Percentiles rank a stretch among this genome's conserved stretches.
Evolutionary conservation across 2,113 vertebrate genomes (phyloP).

Genomic region (Diadophis punctatus): DNA sequence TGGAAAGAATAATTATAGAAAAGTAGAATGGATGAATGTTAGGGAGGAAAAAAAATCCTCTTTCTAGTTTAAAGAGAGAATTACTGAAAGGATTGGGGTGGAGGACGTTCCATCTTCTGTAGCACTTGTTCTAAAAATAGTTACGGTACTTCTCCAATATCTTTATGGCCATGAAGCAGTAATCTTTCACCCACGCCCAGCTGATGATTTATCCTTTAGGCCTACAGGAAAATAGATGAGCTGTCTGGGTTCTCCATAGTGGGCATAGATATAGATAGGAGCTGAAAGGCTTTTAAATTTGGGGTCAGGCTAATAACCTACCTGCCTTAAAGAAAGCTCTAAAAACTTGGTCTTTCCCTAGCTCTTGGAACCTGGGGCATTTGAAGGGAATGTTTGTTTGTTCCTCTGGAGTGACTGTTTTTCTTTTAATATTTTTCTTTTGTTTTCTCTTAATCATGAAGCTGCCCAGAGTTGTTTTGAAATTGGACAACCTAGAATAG

Average conservation of each 20-base stretch:
- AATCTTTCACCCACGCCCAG: not conserved
- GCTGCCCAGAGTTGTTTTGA: not conserved
- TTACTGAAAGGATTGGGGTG: not conserved
- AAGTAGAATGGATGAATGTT: not conserved
- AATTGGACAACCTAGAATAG: not conserved
- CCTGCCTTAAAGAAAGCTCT: not conserved
- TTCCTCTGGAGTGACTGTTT: not conserved
- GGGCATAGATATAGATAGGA: not conserved
- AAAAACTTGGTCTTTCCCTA: not conserved
- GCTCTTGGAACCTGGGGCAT: not conserved
- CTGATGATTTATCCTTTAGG: not conserved
- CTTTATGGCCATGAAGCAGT: not conserved
- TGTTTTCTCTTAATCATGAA: not conserved
- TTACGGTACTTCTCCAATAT: not conserved
- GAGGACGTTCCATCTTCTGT: not conserved
- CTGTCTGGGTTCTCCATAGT: not conserved
- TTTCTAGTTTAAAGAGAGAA: not conserved
- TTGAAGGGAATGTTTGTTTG: not conserved
- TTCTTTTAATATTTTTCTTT: not conserved
- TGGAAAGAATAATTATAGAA: not conserved
- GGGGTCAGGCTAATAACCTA: not conserved
- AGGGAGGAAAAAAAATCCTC: accelerated
- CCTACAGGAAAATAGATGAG: not conserved
- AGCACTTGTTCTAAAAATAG: not conserved
- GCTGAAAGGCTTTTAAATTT: not conserved